phyloP scores from a whole-genome alignment of 2,888 invertebrate genomes.

The Incurvaria masculella region DNA sequence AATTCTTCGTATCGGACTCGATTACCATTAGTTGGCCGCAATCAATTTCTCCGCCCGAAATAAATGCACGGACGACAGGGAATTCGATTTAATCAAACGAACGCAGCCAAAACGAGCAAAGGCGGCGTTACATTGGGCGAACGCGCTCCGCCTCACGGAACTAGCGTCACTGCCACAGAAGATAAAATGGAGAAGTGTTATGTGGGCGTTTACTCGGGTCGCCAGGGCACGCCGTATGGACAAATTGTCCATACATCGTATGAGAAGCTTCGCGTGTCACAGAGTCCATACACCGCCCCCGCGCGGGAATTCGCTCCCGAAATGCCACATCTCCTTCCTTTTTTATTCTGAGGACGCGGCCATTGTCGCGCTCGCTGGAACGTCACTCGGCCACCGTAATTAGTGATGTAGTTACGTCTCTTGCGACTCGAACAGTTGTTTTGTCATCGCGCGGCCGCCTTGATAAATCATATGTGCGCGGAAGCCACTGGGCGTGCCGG shows the following conservation, averaged over 20 bases:
- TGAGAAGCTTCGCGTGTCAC: too few species aligned
- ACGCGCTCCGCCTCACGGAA: too few species aligned
- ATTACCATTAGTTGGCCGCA: background rate
- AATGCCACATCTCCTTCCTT: too few species aligned
- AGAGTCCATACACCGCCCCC: background rate
- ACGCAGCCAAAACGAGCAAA: background rate
- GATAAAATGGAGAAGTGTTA: too few species aligned
- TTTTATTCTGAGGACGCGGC: too few species aligned
- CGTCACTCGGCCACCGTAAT: background rate
- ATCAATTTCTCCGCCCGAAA: background rate
- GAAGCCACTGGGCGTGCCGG: slow-evolving; percentile 42
- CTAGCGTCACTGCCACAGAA: too few species aligned
- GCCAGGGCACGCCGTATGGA: background rate
- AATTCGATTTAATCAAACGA: background rate
- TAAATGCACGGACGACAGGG: background rate
- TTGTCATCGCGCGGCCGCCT: slow-evolving; percentile 21
- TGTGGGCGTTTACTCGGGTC: background rate
- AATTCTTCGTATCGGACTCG: background rate
- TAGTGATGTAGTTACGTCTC: background rate
- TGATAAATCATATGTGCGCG: slow-evolving; percentile 55
- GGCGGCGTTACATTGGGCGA: too few species aligned
- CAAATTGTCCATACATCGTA: background rate
- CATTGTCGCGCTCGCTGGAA: too few species aligned
- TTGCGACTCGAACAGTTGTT: background rate
- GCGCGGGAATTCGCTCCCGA: too few species aligned